Percentiles rank a stretch among this genome's conserved stretches.
These are phyloP conservation scores for Protomyctophum bolini DNA, from an alignment of 2,113 vertebrate species.

Conservation along the genomic window DNA sequence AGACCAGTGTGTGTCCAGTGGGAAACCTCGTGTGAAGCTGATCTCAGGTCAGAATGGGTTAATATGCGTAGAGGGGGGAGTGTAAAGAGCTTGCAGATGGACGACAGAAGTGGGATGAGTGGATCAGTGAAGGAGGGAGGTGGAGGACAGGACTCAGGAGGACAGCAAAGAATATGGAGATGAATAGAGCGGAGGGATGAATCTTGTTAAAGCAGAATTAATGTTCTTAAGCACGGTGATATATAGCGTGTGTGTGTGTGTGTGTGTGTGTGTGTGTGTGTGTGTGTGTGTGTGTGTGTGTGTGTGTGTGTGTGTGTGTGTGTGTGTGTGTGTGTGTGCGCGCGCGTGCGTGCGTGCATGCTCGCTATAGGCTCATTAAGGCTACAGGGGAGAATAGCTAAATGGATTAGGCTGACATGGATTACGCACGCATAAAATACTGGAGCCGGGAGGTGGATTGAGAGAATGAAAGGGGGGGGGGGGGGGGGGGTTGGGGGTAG, in stretches of 20 bases:
- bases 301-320: constrained; percentile 22
- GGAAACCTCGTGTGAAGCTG: no score
- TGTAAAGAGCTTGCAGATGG: neutral
- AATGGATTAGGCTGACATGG: constrained; percentile 72
- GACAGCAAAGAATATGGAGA: constrained; percentile 10
- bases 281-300: constrained; percentile 24
- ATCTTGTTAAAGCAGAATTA: constrained; percentile 66
- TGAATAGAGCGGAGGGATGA: constrained; percentile 41
- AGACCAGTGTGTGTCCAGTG: no score
- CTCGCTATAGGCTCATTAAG: constrained; percentile 64
- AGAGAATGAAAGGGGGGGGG: constrained; percentile 32
- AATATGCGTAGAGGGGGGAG: neutral
- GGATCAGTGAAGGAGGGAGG: neutral
- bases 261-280: constrained; percentile 5
- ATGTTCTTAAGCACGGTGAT: constrained; percentile 57
- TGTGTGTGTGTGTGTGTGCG: constrained; percentile 5
- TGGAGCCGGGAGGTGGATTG: constrained; percentile 40
- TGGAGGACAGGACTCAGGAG: neutral
- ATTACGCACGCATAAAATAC: constrained; percentile 71
- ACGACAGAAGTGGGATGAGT: neutral
- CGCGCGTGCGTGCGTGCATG: constrained; percentile 1
- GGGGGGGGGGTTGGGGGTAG: constrained; percentile 40
- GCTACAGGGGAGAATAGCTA: constrained; percentile 68
- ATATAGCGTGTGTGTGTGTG: constrained; percentile 25
- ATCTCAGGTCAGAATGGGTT: no score